phyloP scores from a whole-genome alignment of 1,140 invertebrate species.

The Teleopsis dalmanni region DNA sequence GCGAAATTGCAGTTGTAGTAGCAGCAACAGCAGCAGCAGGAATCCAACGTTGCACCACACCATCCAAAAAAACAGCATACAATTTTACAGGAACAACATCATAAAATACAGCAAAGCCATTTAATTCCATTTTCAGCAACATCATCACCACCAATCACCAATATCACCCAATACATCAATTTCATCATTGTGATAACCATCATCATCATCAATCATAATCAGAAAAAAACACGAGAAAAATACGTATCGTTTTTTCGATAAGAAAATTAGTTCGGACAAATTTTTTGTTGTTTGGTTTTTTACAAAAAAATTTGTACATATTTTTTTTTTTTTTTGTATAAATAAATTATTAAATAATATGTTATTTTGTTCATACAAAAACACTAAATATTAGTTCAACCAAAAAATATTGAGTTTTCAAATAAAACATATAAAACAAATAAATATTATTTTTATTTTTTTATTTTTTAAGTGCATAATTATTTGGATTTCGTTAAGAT shows the following conservation, averaged over 20 bases:
- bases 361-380: conserved; percentile 5
- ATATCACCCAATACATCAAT: conserved; percentile 19
- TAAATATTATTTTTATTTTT: background rate
- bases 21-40: background rate
- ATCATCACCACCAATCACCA: conserved; percentile 12
- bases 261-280: conserved; percentile 46
- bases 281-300: conserved; percentile 26
- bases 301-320: conserved; percentile 11
- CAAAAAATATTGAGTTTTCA: background rate
- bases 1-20: background rate
- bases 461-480: conserved; percentile 4
- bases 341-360: conserved; percentile 3
- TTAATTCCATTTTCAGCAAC: background rate
- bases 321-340: conserved; percentile 4
- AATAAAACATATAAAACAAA: conserved; percentile 5
- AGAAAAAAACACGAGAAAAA: conserved; percentile 46
- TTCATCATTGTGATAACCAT: conserved; percentile 24
- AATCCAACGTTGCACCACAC: background rate
- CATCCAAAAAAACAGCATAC: background rate
- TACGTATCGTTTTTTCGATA: conserved; percentile 46
- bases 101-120: conserved; percentile 11
- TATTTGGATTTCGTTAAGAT: no score
- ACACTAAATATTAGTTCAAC: conserved; percentile 9
- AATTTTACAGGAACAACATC: background rate
- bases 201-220: conserved; percentile 41